These are phyloP conservation scores for Lagopus muta DNA, from an alignment of 2,113 vertebrate genomes.

Conservation along the genomic window DNA sequence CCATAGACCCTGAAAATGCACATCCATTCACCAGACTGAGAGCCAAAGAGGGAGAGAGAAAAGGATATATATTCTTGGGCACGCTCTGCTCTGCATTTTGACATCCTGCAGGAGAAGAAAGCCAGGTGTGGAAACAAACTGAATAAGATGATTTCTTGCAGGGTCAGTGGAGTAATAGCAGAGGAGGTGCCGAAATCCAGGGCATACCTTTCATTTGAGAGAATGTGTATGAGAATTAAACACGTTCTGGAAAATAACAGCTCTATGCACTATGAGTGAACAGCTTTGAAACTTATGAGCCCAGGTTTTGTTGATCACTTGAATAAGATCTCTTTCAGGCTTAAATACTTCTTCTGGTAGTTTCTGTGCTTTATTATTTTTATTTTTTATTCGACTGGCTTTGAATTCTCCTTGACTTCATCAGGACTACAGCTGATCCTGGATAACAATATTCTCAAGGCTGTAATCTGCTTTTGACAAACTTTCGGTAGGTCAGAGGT, in stretches of 20 bases:
- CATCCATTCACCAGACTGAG: neutral
- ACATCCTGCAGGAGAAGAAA: conserved; percentile 41
- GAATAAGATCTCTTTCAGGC: neutral
- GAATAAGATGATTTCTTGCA: neutral
- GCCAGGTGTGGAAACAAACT: conserved; percentile 39
- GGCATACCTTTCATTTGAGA: conserved; percentile 30
- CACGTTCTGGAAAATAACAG: neutral
- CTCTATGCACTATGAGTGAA: neutral
- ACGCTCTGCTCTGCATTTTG: neutral
- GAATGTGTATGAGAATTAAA: conserved; percentile 28
- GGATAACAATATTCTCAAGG: neutral
- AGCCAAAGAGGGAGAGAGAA: neutral
- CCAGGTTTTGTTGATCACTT: neutral
- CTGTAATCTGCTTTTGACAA: neutral
- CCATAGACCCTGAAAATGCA: neutral
- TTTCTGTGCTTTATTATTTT: neutral
- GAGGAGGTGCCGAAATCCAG: conserved; percentile 36
- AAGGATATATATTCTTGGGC: neutral
- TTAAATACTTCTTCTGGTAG: neutral
- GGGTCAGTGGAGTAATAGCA: neutral
- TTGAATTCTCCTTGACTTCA: conserved; percentile 17
- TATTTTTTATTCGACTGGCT: neutral
- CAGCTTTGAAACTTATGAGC: conserved; percentile 8
- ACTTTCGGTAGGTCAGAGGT: neutral
- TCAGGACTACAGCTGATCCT: neutral